Evolutionary conservation across 2,797 vertebrate genomes (phyloP), one percentile per base, ranked within the genome.

Genomic region (Anguilla obscura): DNA sequence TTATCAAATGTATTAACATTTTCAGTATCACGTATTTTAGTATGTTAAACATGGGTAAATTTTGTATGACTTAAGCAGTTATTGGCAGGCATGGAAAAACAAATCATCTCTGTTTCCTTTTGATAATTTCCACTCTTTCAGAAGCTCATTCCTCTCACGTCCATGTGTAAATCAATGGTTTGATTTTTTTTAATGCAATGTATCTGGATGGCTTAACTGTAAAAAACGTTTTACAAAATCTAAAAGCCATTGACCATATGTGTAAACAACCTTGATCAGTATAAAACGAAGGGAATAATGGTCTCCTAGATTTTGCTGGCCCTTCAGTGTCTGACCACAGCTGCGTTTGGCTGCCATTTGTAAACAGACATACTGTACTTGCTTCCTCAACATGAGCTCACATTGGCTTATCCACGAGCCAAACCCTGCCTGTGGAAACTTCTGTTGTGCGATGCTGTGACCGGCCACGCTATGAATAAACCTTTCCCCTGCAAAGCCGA

Each of bases 281-380:
- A 1, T 40, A 80, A 45, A 36, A 80, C 21, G 36, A 33, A 69
- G 33, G 33, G 36, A 36, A 76, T 76, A 69, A 69, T 58, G 56
- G 69, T 21, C 16, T 7, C 7, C 36, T 21, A 7, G 2, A 40
- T 2, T 45, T 40, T 40, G 21, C 27, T 48, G 18, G 33, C 5
- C 76, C 18, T 16, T 74, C 33, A 10, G 69, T 33, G 27, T 74
- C 27, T 3, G 69, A 33, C 69, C 30, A 33, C 69, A 74, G 30
- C 69, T 80, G 71, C 12, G 33, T 76, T 76, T 76, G 71, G 30
- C 71, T 33, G 71, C 18, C 33, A 48, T 48, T 80, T 45, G 36
- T 80, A 80, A 80, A 48, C 76, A 80, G 76, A 48, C 76, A 80
- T 48, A 80, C 14, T 40, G 48, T 48, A 80, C 14, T 40, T 48